Conservation (phyloP, 2,113 vertebrate species). For the Orycteropus afer region DNA sequence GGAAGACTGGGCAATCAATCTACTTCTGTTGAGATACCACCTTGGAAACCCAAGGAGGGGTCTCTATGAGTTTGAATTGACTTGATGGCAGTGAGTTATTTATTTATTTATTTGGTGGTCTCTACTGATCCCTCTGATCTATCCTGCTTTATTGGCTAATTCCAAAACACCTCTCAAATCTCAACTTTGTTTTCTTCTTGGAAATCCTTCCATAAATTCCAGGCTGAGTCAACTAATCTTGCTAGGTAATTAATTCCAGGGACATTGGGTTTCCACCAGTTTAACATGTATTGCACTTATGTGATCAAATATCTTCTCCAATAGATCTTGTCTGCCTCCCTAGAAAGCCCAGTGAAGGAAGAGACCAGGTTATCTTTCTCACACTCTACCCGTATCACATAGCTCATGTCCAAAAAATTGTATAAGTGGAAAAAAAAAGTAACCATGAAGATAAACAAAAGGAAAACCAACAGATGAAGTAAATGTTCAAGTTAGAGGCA, state of each 20-base stretch:
- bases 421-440: background rate
- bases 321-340: background rate
- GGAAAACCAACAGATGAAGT: background rate
- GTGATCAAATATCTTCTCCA: accelerated
- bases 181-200: background rate
- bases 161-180: background rate
- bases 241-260: background rate
- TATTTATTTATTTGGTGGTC: background rate
- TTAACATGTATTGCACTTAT: accelerated
- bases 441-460: background rate
- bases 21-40: too few relatives aligned
- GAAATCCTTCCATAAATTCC: background rate
- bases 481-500: background rate
- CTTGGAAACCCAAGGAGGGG: too few relatives aligned
- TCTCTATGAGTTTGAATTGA: too few relatives aligned
- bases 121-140: background rate
- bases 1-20: too few relatives aligned
- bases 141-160: background rate
- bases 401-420: background rate
- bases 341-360: background rate
- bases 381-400: background rate
- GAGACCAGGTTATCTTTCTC: background rate
- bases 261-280: background rate
- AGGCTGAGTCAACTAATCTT: background rate
- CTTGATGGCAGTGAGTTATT: background rate